Conservation (phyloP, 2,888 invertebrate species). For the Abrostola tripartita region DNA sequence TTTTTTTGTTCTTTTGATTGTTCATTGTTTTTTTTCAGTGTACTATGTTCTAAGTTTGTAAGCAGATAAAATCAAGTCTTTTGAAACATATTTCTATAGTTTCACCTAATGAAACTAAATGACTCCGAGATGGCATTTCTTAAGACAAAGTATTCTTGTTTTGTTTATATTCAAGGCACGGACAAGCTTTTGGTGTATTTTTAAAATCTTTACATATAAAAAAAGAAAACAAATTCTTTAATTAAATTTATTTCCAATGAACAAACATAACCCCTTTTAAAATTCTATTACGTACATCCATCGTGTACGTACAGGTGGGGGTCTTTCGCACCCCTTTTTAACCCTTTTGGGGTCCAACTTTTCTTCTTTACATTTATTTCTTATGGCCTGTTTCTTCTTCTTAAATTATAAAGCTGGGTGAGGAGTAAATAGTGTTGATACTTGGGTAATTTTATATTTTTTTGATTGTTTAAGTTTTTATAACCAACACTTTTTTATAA, state of each 20-base stretch:
- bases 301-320: conserved; percentile 79
- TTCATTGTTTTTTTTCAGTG: too few relatives aligned
- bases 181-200: background rate
- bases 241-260: conserved; percentile 55
- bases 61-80: too few relatives aligned
- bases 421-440: conserved; percentile 73
- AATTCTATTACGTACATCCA: conserved; percentile 63
- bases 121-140: background rate
- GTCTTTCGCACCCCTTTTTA: conserved; percentile 82
- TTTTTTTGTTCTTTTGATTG: too few relatives aligned
- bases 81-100: too few relatives aligned
- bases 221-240: conserved; percentile 8
- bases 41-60: background rate
- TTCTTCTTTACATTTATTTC: conserved; percentile 89
- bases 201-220: background rate
- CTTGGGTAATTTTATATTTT: conserved; percentile 56
- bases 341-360: conserved; percentile 87
- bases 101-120: background rate
- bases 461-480: background rate
- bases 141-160: too few relatives aligned
- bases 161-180: background rate
- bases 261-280: conserved; percentile 60
- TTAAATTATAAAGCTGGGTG: conserved; percentile 86
- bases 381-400: conserved; percentile 89
- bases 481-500: too few relatives aligned